Base-by-base conservation (phyloP, 2,797 vertebrate genomes). In the Epinephelus coioides region DNA sequence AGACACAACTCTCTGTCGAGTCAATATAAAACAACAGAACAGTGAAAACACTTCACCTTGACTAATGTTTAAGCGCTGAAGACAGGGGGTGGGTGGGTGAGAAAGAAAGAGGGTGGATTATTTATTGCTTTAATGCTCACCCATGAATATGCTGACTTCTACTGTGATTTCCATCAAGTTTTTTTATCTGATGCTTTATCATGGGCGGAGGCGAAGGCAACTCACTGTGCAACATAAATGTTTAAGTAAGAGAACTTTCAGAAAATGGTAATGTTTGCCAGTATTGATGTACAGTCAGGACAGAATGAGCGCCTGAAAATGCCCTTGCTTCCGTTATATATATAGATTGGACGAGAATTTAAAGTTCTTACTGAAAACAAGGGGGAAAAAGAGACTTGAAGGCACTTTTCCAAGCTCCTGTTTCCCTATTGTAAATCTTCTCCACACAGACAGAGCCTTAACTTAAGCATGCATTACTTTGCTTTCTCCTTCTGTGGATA, bases 31-130 rank as follows among this genome's bases (percentile, higher is more conserved):
- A 84, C 71, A 89, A 81, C 67, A 71, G 61, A 77, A 73, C 65
- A 76, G 76, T 75, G 82, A 69, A 80, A 88, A 92, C 79, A 79
- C 69, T 87, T 91, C 69, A 84, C 81, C 85, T 83, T 84, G 82
- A 85, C 84, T 70, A 87, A 91, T 90, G 83, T 87, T 87, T 76
- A 69, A 88, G 43, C 57, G 70, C 38, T 23, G 21, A 57, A 74
- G 85, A 79, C 79, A 79, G 50, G 73, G 73, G 40, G 61, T 78
- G 81, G 80, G 82, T 44, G 82, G 71, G 55, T 73, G 82, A 84
- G 77, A 70, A 59, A 67, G 25, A 60, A 64, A 46, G 68, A 61
- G 60, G 62, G 63, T 47, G 61, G 70, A 49, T 71, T 69, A 76
- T 88, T 84, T 79, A 76, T 76, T 65, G 50, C 73, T 78, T 78